Evolutionary conservation across 92 coral and sea anemone genomes (phyloP), one percentile per base, ranked within the genome.

Genomic region (Metridium senile): DNA sequence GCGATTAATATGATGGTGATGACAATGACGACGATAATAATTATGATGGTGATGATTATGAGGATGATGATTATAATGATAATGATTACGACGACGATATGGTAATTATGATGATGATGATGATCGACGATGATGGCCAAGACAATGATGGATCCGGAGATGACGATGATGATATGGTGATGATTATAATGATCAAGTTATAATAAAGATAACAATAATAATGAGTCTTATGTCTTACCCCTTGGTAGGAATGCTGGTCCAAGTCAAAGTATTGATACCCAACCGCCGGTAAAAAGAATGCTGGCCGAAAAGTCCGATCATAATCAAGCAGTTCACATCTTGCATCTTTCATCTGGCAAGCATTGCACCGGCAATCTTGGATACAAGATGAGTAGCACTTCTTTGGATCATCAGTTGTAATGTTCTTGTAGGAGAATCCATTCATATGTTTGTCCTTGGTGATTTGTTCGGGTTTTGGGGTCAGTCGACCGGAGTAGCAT

Each of bases 221-320:
- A 2, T 54, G 9, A 3, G 9, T n/a, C 16, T 9, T 54, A 20
- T 54, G 28, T 16, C 69, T 63, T 20, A 63, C 69, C 69, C 69
- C 69, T 63, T 63, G 6, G 20, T 63, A 63, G 45, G 69, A 28
- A 63, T 30, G 69, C 69, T 63, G 69, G 27, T 63, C 20, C 69
- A 63, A 29, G 22, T 63, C 35, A 11, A 28, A 6, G 69, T 63
- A 63, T 4, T 6, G 9, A 30, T 63, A 63, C 1, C 69, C 69
- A 1, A 2, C 16, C 6, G 25, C 45, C 3, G 0, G 1, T 13
- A 0, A 2, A 30, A 63, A 63, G 31, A 23, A 63, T 1, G 2
- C 11, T 4, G 69, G 21, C 45, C 27, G 26, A 1, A 29, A 63
- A 7, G 69, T 63, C 23, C 21, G 29, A 30, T 63, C 69, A 16